Conservation (phyloP, 2,113 vertebrate genomes). For the Pedetes capensis region DNA sequence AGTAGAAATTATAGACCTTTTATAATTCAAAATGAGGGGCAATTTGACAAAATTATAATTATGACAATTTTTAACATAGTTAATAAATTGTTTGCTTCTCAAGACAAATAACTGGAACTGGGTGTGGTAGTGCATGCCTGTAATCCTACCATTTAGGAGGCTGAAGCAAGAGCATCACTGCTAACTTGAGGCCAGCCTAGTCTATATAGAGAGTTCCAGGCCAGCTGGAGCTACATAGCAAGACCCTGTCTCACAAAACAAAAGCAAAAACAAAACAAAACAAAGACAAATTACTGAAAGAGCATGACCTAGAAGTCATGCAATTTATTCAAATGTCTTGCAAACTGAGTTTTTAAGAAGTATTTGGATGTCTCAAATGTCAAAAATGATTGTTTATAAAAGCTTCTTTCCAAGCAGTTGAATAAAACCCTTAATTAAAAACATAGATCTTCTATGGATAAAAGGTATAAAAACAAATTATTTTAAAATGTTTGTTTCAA, state of each 20-base stretch:
- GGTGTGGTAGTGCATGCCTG: no score
- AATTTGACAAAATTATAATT: neutral
- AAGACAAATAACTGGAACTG: neutral
- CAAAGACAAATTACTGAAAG: conserved; percentile 19
- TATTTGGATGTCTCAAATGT: conserved; percentile 22
- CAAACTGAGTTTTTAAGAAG: conserved; percentile 13
- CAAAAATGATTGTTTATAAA: conserved; percentile 42
- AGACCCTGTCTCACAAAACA: no score
- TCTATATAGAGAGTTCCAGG: no score
- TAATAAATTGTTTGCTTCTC: conserved; percentile 25
- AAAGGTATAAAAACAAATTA: conserved; percentile 9
- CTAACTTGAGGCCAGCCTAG: no score
- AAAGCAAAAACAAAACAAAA: no score
- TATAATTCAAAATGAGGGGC: neutral
- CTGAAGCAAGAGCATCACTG: no score
- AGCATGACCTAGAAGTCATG: neutral
- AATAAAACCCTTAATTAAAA: conserved; percentile 53
- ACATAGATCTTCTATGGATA: conserved; percentile 17
- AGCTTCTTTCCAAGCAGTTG: neutral
- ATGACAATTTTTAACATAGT: neutral
- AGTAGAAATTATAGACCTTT: neutral
- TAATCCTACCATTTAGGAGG: no score
- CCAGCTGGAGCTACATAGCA: no score
- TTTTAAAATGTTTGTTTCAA: conserved; percentile 21
- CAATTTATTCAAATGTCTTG: neutral